Evolutionary conservation across 2,113 vertebrate species (phyloP).

Genomic region (Tachuris rubrigastra): DNA sequence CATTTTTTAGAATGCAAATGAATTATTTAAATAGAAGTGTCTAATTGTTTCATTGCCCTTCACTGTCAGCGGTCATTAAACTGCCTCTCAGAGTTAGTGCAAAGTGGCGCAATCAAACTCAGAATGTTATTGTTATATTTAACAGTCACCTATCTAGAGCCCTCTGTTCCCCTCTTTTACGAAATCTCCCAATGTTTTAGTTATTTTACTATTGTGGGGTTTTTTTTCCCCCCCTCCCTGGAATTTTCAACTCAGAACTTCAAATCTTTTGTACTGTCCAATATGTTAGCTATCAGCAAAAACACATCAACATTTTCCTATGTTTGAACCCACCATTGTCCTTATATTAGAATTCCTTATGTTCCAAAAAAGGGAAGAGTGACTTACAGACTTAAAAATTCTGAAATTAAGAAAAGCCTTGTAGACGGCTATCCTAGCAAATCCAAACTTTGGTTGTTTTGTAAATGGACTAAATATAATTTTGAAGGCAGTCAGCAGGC

Average conservation of each 20-base stretch:
- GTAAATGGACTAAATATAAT: not conserved
- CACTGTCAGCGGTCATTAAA: not conserved
- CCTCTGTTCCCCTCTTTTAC: not conserved
- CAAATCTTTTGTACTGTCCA: not conserved
- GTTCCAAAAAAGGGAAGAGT: not conserved
- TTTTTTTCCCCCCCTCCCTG: not conserved
- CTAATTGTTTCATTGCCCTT: conserved; percentile 29
- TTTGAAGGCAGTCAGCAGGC: not conserved
- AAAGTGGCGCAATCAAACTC: not conserved
- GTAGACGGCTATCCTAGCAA: not conserved
- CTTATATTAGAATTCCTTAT: not conserved
- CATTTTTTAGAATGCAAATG: conserved; percentile 7
- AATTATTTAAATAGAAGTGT: conserved; percentile 4
- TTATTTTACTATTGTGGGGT: not conserved
- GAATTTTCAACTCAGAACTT: not conserved
- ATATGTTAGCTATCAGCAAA: not conserved
- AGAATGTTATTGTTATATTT: not conserved
- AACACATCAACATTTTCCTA: not conserved
- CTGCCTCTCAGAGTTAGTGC: not conserved
- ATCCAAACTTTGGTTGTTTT: not conserved
- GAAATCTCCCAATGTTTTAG: not conserved
- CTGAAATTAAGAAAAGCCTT: not conserved
- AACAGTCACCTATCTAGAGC: not conserved
- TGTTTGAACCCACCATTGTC: not conserved
- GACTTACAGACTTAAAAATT: not conserved